phyloP scores from a whole-genome alignment of 1,140 invertebrate species.

The Brachionus asplanchnoidis region DNA sequence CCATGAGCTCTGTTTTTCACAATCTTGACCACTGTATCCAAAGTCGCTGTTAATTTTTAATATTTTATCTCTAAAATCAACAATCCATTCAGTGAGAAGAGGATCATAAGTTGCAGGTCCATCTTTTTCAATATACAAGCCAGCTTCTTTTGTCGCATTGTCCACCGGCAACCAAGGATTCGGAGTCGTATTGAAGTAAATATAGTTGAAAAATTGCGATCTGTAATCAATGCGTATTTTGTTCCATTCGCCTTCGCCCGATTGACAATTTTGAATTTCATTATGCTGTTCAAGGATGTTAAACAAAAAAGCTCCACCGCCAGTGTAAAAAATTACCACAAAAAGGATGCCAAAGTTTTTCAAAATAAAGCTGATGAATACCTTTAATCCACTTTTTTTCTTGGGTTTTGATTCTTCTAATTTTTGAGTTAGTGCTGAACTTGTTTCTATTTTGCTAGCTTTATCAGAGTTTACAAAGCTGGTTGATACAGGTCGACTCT shows the following conservation, averaged over 20 bases:
- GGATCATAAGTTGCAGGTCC: slow-evolving; percentile 10
- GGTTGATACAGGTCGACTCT: background rate
- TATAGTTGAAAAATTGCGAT: slow-evolving; percentile 33
- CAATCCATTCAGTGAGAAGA: background rate
- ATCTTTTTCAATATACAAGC: slow-evolving; percentile 5
- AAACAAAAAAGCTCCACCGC: slow-evolving; percentile 86
- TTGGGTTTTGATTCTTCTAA: background rate
- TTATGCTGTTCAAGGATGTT: slow-evolving; percentile 75
- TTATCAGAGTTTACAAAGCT: background rate
- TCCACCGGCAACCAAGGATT: slow-evolving; percentile 28
- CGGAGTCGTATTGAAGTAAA: slow-evolving; percentile 38
- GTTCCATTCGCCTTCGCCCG: slow-evolving; percentile 29
- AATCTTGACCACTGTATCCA: slow-evolving; percentile 34
- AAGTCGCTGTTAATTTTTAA: background rate
- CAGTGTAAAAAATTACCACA: slow-evolving; percentile 83
- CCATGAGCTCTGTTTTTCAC: slow-evolving; percentile 15
- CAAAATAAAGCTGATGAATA: slow-evolving; percentile 59
- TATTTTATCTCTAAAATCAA: background rate
- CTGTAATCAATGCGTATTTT: background rate
- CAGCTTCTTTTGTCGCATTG: slow-evolving; percentile 21
- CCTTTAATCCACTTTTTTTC: background rate
- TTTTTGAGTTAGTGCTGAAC: background rate
- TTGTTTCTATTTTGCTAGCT: background rate
- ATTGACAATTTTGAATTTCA: slow-evolving; percentile 55
- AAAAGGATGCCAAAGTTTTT: slow-evolving; percentile 86